Evolutionary conservation across 1,140 invertebrate genomes (phyloP).

Genomic region (Aphidius gifuensis): DNA sequence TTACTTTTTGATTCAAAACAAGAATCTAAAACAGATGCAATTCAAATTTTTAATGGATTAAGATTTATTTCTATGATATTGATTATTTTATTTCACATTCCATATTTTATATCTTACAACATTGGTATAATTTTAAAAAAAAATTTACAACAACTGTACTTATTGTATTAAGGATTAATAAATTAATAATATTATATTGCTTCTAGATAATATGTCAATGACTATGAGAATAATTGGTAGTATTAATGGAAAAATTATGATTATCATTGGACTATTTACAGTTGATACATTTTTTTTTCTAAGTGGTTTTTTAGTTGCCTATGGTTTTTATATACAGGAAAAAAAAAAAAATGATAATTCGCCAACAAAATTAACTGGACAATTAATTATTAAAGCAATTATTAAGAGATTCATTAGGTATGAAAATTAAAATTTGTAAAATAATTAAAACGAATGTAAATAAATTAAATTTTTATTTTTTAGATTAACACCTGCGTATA

Average conservation of each 20-base stretch:
- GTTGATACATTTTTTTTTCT: conserved; percentile 57
- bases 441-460: not conserved
- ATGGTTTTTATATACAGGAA: conserved; percentile 43
- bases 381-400: conserved; percentile 38
- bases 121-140: no score
- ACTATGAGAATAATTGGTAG: conserved; percentile 38
- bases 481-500: conserved; percentile 58
- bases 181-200: conserved; percentile 37
- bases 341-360: conserved; percentile 30
- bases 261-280: conserved; percentile 44
- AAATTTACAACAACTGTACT: no score
- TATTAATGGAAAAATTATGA: conserved; percentile 43
- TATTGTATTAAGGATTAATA: no score
- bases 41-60: conserved; percentile 46
- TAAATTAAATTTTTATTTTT: conserved; percentile 20
- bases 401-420: conserved; percentile 53
- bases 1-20: conserved; percentile 2
- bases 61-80: conserved; percentile 53
- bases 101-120: conserved; percentile 37
- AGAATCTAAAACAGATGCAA: conserved; percentile 24
- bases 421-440: not conserved
- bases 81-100: conserved; percentile 49
- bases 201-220: conserved; percentile 42
- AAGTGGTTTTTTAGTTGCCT: conserved; percentile 52
- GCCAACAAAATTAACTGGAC: conserved; percentile 29